Base-by-base conservation (phyloP, 2,113 vertebrate species). In the Trichechus manatus region DNA sequence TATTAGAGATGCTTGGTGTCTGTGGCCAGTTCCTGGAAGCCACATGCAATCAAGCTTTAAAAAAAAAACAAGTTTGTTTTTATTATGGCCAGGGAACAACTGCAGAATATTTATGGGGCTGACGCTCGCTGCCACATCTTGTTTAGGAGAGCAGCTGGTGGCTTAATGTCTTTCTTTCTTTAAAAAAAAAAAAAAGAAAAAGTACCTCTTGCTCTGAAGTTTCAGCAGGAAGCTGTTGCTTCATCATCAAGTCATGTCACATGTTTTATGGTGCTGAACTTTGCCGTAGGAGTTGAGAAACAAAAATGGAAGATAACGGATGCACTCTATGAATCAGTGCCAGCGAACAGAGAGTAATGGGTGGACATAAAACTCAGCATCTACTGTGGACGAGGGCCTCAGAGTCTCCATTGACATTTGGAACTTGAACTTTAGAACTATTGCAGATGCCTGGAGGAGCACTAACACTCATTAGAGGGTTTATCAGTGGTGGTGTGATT, bases 251-350 rank as follows among this genome's bases (percentile, higher is more conserved):
- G 97, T 98, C 95, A 72, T 98, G 98, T 98, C 98, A 98, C 98
- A 98, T 98, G 98, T 98, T 98, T 98, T 97, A 97, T 97, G 97
- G 97, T 96, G 89, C 98, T 99, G 97, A 98, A 98, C 98, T 96
- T 98, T 98, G 97, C 96, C 33, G 31, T 94, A 95, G 98, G 96
- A 98, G 98, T 97, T 96, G 97, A 98, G 97, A 98, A 98, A 98
- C 97, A 98, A 96, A 96, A 98, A 95, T 81, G 98, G 97, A 98
- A 94, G 97, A 95, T 98, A 98, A 98, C 96, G 97, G 97, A 98
- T 96, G 97, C 87, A 59, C 96, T 96, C 56, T 96, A 44, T 89
- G 93, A 98, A 96, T 97, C 36, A 61, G 95, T n/a, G 1, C 85
- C 95, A 98, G 96, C 53, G 97, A 97, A 96, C 93, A 74, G 87